Base-by-base conservation (phyloP, 2,888 invertebrate species). In the Drosophila affinis region DNA sequence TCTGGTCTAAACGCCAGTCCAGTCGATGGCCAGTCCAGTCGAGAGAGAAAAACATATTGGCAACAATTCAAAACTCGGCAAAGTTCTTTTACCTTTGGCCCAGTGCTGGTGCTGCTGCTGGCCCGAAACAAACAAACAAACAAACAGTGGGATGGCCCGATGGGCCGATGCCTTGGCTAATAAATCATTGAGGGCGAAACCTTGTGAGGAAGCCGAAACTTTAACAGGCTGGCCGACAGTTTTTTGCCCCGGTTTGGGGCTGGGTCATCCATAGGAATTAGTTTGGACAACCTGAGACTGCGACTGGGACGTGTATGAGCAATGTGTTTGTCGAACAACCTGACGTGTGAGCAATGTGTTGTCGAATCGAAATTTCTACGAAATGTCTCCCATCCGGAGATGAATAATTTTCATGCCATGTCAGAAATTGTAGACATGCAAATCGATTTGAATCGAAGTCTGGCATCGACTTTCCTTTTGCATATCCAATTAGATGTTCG, bases 71-170 rank as follows among this genome's bases (percentile, higher is more conserved):
- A 80, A 69, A 29, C 56, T 60, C 60, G 52, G 18, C 51, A 72
- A 78, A 84, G 89, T 82, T 89, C 89, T 78, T 78, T 87, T 85
- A 88, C 82, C 88, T 87, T 89, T 82, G 88, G 88, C 88, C 82
- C 78, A 84, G 67, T 87, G 75, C 56, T 45, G 47, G 55, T 39
- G 3, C 21, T 21, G 21, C 21, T 21, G 21, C 21, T 21, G 21
- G 56, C 45, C 72, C 62, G 72, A 69, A 81, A 58, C 77, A 77
- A 67, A 55, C 63, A 54, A 63, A 55, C 71, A 85, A 63, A 70
- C 67, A 71, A 56, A 67, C 65, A 9, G 32, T 3, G 3, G 3
- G 21, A 21, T 3, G 32, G 1, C 12, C 34, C 34, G 12, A 10
- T 29, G 29, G 29, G 32, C 32, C 10, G 10, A 32, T 10, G 32